Evolutionary conservation across 2,797 vertebrate species (phyloP), one percentile per base, ranked within the genome.

Genomic region (Staurois parvus): DNA sequence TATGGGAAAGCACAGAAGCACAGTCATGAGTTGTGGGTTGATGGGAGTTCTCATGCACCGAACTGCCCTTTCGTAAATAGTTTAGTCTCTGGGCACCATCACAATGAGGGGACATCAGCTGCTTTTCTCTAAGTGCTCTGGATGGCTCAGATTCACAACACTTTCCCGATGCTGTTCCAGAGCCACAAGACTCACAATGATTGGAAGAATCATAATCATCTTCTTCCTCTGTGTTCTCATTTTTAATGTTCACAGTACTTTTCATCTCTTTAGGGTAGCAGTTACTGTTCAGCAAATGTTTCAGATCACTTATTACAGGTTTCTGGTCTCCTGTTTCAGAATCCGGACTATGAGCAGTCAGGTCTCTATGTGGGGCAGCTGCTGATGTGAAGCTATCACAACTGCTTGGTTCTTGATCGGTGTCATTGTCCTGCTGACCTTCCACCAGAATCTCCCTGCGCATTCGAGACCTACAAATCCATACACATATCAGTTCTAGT

Each of bases 361-460:
- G 91, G 11, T 93, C 95, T 19, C 93, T 94, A 77, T 88, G 90
- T 19, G 88, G 74, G 0, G 88, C 76, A 42, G 87, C 0, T 2
- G 89, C 68, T 0, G 81, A 90, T 1, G 83, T 79, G 37, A 86
- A 76, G 3, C 89, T 84, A 0, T 86, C 26, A 87, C 95, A 96
- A 0, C 91, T 88, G 4, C 92, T 94, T 84, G 95, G 95, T 89
- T 99, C 98, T 0, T 93, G 92, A 30, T 99, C 98, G 0, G 95
- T 96, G 91, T 99, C 97, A 0, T 97, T 97, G 89, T 99, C 98
- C 84, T 96, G 97, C 0, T 96, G 85, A 7, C 97, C 98, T 76
- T 95, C 95, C 94, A 98, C 94, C 88, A 99, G 93, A 89, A 98
- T 97, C 92, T 99, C 98, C 48, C 98, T 94, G 72, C 98, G 96